A percentile compares a stretch with the other conserved stretches of the same genome.
These are phyloP conservation scores for Sesia bembeciformis DNA, from an alignment of 2,888 invertebrate genomes.

Conservation along the genomic window DNA sequence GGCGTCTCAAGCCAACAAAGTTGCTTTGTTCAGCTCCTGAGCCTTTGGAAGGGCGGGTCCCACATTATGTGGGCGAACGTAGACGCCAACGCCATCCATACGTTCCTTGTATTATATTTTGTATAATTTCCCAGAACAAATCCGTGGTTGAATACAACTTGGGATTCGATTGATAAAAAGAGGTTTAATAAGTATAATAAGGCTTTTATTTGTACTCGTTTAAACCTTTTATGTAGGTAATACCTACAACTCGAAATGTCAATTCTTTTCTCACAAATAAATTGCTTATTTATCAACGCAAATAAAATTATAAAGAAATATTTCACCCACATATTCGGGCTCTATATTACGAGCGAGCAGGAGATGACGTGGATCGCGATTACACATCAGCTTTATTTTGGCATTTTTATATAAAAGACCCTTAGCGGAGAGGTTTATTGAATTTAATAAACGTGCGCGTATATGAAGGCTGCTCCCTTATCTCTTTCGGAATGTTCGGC, in stretches of 20 bases:
- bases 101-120: conserved; percentile 31
- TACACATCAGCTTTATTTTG: conserved; percentile 8
- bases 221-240: too few relatives aligned
- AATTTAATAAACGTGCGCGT: conserved; percentile 7
- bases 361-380: neutral
- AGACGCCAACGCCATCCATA: conserved; percentile 19
- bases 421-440: conserved; percentile 8
- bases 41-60: conserved; percentile 36
- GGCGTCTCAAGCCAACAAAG: conserved; percentile 45
- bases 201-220: neutral
- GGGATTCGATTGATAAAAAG: neutral
- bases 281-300: too few relatives aligned
- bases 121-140: conserved; percentile 20
- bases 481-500: conserved; percentile 10
- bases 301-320: too few relatives aligned
- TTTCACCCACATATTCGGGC: neutral
- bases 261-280: too few relatives aligned
- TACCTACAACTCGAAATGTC: too few relatives aligned
- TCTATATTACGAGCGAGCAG: neutral
- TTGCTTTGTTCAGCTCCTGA: conserved; percentile 39
- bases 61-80: conserved; percentile 34
- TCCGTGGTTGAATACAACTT: conserved; percentile 8
- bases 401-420: conserved; percentile 7
- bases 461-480: conserved; percentile 9
- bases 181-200: neutral